phyloP scores from a whole-genome alignment of 2,888 invertebrate genomes.

The Nebria salina region DNA sequence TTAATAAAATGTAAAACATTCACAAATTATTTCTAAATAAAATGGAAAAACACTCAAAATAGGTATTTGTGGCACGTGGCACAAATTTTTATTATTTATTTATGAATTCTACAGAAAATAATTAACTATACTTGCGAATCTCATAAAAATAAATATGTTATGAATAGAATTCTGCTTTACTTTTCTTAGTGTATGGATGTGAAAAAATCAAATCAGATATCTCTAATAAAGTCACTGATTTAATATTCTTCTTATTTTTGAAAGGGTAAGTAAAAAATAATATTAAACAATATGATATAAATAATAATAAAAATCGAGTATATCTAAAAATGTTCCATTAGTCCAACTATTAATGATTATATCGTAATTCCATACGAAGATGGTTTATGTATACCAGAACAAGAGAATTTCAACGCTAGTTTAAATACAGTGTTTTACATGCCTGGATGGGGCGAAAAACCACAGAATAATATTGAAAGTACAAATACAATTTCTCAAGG shows the following conservation, averaged over 20 bases:
- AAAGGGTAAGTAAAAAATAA: conserved; percentile 22
- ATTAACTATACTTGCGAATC: background rate
- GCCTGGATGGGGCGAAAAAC: conserved; percentile 33
- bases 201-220: conserved; percentile 5
- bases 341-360: conserved; percentile 33
- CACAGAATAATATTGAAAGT: conserved; percentile 29
- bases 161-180: background rate
- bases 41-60: too few relatives aligned
- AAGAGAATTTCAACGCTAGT: conserved; percentile 6
- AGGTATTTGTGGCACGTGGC: too few relatives aligned
- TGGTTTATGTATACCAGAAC: conserved; percentile 21
- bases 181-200: conserved; percentile 11
- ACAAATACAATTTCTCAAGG: conserved; percentile 26
- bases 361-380: conserved; percentile 24
- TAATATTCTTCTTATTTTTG: conserved; percentile 24
- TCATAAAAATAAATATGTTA: background rate
- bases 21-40: too few relatives aligned
- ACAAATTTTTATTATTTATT: too few relatives aligned
- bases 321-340: background rate
- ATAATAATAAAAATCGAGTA: background rate
- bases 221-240: background rate
- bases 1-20: too few relatives aligned
- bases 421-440: conserved; percentile 33
- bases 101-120: too few relatives aligned
- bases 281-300: background rate